Percentiles rank a stretch among this genome's conserved stretches.
These are phyloP conservation scores for Hecatera dysodea DNA, from an alignment of 2,888 invertebrate genomes.

Conservation along the genomic window DNA sequence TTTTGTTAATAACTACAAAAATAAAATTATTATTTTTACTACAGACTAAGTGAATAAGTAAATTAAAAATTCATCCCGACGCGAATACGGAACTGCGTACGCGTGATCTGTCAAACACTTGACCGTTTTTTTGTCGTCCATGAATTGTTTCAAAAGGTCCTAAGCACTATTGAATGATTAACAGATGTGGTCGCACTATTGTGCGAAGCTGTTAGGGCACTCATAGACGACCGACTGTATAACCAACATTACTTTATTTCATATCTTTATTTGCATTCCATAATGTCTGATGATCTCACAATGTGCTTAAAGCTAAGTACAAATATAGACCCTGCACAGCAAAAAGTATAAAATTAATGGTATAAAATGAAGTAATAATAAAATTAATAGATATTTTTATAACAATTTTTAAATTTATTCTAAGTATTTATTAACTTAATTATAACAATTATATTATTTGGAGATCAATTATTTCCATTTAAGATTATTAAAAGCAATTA, in stretches of 20 bases:
- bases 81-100: neutral
- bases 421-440: too few species aligned
- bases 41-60: neutral
- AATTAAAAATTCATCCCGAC: neutral
- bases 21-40: neutral
- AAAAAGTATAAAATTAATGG: too few species aligned
- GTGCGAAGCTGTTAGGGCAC: neutral
- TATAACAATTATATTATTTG: too few species aligned
- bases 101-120: neutral
- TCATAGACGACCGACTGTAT: conserved; percentile 1
- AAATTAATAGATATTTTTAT: too few species aligned
- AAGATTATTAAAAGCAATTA: too few species aligned
- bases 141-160: conserved; percentile 8
- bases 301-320: too few species aligned
- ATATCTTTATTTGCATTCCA: too few species aligned
- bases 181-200: conserved; percentile 32
- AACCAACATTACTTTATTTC: neutral
- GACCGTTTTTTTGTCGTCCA: conserved; percentile 15
- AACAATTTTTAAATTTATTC: too few species aligned
- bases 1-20: neutral
- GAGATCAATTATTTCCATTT: too few species aligned
- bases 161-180: conserved; percentile 34
- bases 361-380: too few species aligned
- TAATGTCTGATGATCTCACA: too few species aligned
- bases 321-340: too few species aligned